phyloP scores from a whole-genome alignment of 2,113 vertebrate genomes.

The Euleptes europaea region DNA sequence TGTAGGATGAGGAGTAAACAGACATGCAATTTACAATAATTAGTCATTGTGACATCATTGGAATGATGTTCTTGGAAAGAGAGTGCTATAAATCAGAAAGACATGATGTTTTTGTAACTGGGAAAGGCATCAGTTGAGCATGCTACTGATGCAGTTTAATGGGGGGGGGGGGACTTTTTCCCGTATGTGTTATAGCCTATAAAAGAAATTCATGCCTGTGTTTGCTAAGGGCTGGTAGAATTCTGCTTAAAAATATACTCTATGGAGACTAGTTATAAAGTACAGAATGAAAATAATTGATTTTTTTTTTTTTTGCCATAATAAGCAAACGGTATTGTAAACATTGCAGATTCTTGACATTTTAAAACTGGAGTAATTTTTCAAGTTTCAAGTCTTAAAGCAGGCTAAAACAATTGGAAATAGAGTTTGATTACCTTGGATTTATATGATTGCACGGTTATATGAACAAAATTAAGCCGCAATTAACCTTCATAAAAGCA shows the following conservation, averaged over 20 bases:
- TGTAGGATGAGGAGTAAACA: background rate
- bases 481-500: background rate
- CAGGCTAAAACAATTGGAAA: background rate
- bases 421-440: slow-evolving; percentile 4
- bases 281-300: too few species aligned
- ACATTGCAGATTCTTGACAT: background rate
- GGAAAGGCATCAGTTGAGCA: background rate
- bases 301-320: background rate
- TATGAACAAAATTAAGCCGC: slow-evolving; percentile 5
- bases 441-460: background rate
- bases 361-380: background rate
- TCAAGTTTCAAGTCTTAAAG: background rate
- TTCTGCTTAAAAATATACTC: background rate
- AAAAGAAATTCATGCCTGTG: background rate
- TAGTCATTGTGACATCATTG: background rate
- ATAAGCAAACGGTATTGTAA: background rate
- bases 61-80: background rate
- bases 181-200: background rate
- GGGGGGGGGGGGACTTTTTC: too few species aligned
- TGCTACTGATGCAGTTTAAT: background rate
- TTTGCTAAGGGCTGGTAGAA: background rate
- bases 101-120: background rate
- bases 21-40: background rate
- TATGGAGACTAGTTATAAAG: background rate
- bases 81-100: background rate